Percentiles rank a stretch among this genome's conserved stretches.
Conservation (phyloP, 2,113 vertebrate species). For the Melanerpes aurifrons region DNA sequence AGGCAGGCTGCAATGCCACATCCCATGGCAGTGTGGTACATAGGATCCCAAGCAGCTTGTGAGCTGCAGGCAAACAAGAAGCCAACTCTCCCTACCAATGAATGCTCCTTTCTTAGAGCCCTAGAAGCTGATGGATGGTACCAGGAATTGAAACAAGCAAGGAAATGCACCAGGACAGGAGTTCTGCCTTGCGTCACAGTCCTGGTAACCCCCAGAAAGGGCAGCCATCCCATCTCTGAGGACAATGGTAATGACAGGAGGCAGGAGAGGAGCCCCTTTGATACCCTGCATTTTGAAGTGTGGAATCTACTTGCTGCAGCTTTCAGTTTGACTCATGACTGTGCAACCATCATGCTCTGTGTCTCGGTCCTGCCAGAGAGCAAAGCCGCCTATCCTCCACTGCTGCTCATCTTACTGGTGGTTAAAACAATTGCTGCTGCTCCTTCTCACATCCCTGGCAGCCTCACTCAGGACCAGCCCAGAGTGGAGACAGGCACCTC, state of each 20-base stretch:
- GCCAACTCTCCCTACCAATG: not conserved
- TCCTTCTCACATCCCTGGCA: not conserved
- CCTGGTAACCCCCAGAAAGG: not conserved
- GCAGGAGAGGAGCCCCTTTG: not conserved
- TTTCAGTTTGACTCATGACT: accelerated
- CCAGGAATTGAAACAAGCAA: not conserved
- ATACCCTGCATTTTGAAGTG: not conserved
- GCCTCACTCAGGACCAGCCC: not conserved
- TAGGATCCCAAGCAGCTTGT: accelerated
- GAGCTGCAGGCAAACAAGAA: not conserved
- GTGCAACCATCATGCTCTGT: not conserved
- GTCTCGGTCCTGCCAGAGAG: accelerated
- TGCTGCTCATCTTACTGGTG: not conserved
- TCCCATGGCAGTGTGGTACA: accelerated
- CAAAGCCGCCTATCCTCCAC: not conserved
- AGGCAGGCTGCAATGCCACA: not conserved
- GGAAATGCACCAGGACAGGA: not conserved
- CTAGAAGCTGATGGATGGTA: not conserved
- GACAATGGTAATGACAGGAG: not conserved
- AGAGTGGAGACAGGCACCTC: accelerated
- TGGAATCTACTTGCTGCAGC: accelerated
- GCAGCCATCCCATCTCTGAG: not conserved
- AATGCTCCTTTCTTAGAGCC: not conserved
- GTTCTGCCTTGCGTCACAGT: accelerated
- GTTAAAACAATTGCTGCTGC: not conserved